phyloP scores from a whole-genome alignment of 2,888 invertebrate genomes.

The Dromius quadrimaculatus region DNA sequence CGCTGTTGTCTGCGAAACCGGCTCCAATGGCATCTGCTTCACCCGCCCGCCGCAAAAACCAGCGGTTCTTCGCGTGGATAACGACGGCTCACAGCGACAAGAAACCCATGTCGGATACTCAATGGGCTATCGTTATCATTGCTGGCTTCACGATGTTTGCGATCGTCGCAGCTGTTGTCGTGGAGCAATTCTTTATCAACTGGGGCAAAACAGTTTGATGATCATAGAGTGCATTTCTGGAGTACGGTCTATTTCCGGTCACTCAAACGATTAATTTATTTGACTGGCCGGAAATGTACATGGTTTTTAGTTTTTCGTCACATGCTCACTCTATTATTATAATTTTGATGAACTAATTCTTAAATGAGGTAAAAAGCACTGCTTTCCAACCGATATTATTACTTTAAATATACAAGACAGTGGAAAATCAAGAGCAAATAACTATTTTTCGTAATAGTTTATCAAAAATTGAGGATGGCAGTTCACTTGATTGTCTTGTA shows the following conservation, averaged over 20 bases:
- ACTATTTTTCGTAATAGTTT: too few relatives aligned
- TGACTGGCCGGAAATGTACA: slow-evolving; percentile 12
- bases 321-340: slow-evolving; percentile 43
- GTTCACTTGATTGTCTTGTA: background rate
- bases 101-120: slow-evolving; percentile 70
- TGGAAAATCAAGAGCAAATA: background rate
- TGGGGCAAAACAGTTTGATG: slow-evolving; percentile 56
- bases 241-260: slow-evolving; percentile 34
- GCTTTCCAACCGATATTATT: slow-evolving; percentile 47
- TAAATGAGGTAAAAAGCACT: slow-evolving; percentile 39
- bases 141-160: slow-evolving; percentile 73
- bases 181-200: slow-evolving; percentile 68
- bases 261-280: slow-evolving; percentile 14
- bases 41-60: slow-evolving; percentile 56
- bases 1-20: slow-evolving; percentile 64
- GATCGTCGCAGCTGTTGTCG: slow-evolving; percentile 72
- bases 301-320: slow-evolving; percentile 22
- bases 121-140: slow-evolving; percentile 72
- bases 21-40: slow-evolving; percentile 56
- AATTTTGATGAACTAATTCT: slow-evolving; percentile 35
- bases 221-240: slow-evolving; percentile 41
- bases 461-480: background rate
- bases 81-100: slow-evolving; percentile 56
- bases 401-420: slow-evolving; percentile 13
- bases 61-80: slow-evolving; percentile 38